Base-by-base conservation (phyloP, 2,797 vertebrate species). In the Hydrolagus colliei region DNA sequence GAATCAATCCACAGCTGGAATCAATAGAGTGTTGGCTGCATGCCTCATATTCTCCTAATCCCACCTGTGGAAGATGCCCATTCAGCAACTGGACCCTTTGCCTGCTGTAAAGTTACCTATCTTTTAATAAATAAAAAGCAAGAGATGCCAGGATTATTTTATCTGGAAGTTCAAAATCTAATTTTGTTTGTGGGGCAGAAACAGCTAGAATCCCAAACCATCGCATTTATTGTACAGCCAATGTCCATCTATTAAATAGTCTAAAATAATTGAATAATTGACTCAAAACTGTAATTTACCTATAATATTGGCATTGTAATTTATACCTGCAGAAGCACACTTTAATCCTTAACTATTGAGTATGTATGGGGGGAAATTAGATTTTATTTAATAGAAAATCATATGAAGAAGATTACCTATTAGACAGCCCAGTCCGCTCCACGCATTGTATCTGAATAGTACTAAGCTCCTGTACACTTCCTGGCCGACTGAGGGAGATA, bases 391-490 rank as follows among this genome's bases (percentile, higher is more conserved):
- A 22, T 61, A 52, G 41, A 52, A 52, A 78, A n/a, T 7, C 13
- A 82, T 62, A 32, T 67, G 14, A 22, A 63, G 32, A 27, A 9
- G 20, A 9, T 82, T 95, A 98, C 97, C 96, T 98, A 95, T 97
- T 97, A 86, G 91, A 93, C 20, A 94, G 90, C 27, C 94, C 89
- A 0, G 95, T 95, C 86, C 96, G 93, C 90, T 98, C 96, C 92
- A 93, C 89, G 18, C 93, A 94, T 89, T 94, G 89, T 93, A 98
- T 96, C 89, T 97, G 96, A 91, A 98, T 96, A 86, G 96, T 97
- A 90, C 97, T 98, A 88, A 98, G 96, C 89, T 99, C 97, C 89
- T 98, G 97, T 88, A 98, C 88, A 9, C 94, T 95, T 87, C 93
- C 95, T 7, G 92, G 92, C 22, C 91, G 94, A 86, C 95, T 95